Percentiles rank a stretch among this genome's conserved stretches.
Conservation (phyloP, 2,113 vertebrate species). For the Laticauda colubrina region DNA sequence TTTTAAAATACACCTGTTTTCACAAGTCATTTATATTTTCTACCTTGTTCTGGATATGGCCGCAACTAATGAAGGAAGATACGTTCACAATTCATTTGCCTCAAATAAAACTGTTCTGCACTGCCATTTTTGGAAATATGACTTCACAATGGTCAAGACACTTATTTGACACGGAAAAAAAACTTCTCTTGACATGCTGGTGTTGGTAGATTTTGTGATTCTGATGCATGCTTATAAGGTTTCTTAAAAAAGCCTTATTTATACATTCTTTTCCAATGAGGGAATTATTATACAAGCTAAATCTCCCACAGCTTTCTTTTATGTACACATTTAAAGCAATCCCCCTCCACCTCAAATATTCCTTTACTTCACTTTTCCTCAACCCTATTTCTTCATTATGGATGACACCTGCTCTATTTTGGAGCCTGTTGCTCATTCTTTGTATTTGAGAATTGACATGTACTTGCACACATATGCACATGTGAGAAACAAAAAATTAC, state of each 20-base stretch:
- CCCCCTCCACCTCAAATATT: not conserved
- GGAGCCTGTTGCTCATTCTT: not conserved
- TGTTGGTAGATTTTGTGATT: not conserved
- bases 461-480: not conserved
- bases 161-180: slow-evolving; percentile 24
- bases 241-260: slow-evolving; percentile 1
- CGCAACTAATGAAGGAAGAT: not conserved
- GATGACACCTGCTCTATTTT: not conserved
- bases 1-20: not conserved
- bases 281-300: slow-evolving; percentile 12
- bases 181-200: not conserved
- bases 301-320: not conserved
- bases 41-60: not conserved
- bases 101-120: not conserved
- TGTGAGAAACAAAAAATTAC: not conserved
- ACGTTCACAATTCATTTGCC: not conserved
- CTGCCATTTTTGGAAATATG: not conserved
- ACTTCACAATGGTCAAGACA: not conserved
- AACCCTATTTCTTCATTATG: not conserved
- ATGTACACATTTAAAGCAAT: not conserved
- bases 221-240: not conserved
- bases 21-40: not conserved
- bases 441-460: not conserved
- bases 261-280: slow-evolving; percentile 5
- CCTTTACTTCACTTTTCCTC: not conserved